These are phyloP conservation scores for Xestia xanthographa DNA, from an alignment of 2,888 invertebrate species.

Conservation along the genomic window DNA sequence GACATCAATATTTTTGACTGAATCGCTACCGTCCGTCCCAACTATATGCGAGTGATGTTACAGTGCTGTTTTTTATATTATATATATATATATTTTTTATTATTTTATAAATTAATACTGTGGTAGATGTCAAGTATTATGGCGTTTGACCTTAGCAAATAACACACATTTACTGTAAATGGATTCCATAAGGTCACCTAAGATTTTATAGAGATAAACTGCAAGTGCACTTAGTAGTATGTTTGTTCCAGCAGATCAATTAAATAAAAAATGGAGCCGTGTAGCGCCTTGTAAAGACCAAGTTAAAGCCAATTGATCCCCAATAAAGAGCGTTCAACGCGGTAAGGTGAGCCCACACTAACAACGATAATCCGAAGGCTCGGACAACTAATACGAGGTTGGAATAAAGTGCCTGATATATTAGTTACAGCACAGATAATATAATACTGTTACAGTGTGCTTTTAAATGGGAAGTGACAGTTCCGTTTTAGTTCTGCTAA, in stretches of 20 bases:
- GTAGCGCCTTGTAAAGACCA: conserved; percentile 47
- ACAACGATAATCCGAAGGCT: conserved; percentile 68
- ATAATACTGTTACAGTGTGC: no score
- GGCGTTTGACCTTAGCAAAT: neutral
- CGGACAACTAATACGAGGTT: conserved; percentile 42
- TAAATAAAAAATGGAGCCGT: conserved; percentile 45
- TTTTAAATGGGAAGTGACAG: neutral
- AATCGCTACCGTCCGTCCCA: neutral
- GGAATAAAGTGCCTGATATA: conserved; percentile 32
- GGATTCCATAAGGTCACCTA: neutral
- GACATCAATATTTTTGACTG: neutral
- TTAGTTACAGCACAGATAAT: no score
- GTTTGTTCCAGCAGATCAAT: conserved; percentile 43
- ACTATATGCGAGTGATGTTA: neutral
- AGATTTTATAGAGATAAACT: neutral
- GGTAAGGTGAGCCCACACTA: conserved; percentile 64
- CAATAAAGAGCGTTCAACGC: conserved; percentile 66
- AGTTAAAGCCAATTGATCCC: conserved; percentile 64
- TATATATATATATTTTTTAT: no score
- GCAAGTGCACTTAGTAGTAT: conserved; percentile 11
- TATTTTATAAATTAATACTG: neutral
- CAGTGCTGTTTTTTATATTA: neutral
- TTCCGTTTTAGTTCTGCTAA: neutral
- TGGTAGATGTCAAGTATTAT: neutral
- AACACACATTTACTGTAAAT: conserved; percentile 12